Evolutionary conservation across 1,140 invertebrate genomes (phyloP), one percentile per base, ranked within the genome.

Genomic region (Papilio machaon): DNA sequence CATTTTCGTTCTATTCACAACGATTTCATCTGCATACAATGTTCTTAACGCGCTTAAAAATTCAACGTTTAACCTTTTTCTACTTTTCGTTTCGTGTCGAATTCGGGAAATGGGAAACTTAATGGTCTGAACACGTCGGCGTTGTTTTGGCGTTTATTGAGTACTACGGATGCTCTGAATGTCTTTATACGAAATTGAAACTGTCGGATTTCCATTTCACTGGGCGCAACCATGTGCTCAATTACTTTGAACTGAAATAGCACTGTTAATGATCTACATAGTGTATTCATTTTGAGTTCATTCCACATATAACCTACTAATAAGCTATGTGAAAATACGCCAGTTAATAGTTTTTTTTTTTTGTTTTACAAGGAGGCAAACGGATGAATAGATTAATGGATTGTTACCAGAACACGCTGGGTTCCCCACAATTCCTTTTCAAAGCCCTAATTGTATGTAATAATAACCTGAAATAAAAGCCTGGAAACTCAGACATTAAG

Each of bases 51-150:
- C 38, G 17, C 7, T 67, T 79, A 67, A 79, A 79, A 79, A 79
- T 79, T 79, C 60, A 79, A 43, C 77, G 9, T 15, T 17, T 64
- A 79, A 46, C 76, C 38, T 79, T 79, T 79, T 79, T 79, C 17
- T 38, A 17, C 8, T 52, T 58, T 46, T 64, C 60, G 77, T 52
- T 79, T 79, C 43, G 54, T 46, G 54, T 54, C 77, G 54, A 79
- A 67, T 64, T 67, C 77, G 54, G 75, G 75, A 79, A 79, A 67
- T 79, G 35, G 77, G 58, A 79, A 79, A 79, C 77, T 79, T 79
- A 79, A 79, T 79, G 54, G 77, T 64, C 35, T 60, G 35, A 60
- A 78, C 52, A 60, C 76, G 52, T 78, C 38, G 76, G 52, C 38
- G 43, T 78, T 78, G 76, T 78, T 78, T 78, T 78, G 49, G 54